A percentile compares a stretch with the other conserved stretches of the same genome.
phyloP scores from a whole-genome alignment of 2,888 invertebrate species.

The Cistogaster globosa region DNA sequence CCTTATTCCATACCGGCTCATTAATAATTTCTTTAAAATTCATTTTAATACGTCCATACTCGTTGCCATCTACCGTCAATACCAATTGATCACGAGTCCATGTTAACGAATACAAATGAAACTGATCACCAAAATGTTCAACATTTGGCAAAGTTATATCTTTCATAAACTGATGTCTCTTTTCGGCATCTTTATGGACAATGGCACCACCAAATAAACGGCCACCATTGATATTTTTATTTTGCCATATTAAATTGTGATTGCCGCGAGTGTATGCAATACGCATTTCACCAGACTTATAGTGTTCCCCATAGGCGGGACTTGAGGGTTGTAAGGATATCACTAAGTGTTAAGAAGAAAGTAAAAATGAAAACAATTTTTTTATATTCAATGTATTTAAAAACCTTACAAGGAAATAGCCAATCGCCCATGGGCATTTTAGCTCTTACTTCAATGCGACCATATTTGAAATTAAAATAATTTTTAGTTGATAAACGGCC shows the following conservation, averaged over 20 bases:
- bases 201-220: conserved; percentile 79
- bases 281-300: conserved; percentile 88
- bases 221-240: conserved; percentile 77
- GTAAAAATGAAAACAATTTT: not conserved
- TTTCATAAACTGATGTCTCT: conserved; percentile 78
- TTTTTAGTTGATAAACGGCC: conserved; percentile 86
- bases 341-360: conserved; percentile 82
- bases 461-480: conserved; percentile 88
- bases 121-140: conserved; percentile 85
- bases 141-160: conserved; percentile 61
- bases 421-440: conserved; percentile 91
- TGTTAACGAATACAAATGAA: conserved; percentile 87
- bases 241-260: conserved; percentile 74
- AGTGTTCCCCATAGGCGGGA: conserved; percentile 86
- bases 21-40: conserved; percentile 76
- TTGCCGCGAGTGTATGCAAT: conserved; percentile 90
- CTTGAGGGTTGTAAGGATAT: conserved; percentile 87
- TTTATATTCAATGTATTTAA: not conserved
- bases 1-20: conserved; percentile 85
- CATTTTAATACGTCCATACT: conserved; percentile 84
- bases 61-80: conserved; percentile 84
- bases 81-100: conserved; percentile 84
- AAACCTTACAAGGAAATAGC: conserved; percentile 88
- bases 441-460: conserved; percentile 87
- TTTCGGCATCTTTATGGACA: conserved; percentile 76